These are phyloP conservation scores for Ashinkailepas kermadecensis DNA, from an alignment of 2,888 invertebrate genomes.

Conservation along the genomic window DNA sequence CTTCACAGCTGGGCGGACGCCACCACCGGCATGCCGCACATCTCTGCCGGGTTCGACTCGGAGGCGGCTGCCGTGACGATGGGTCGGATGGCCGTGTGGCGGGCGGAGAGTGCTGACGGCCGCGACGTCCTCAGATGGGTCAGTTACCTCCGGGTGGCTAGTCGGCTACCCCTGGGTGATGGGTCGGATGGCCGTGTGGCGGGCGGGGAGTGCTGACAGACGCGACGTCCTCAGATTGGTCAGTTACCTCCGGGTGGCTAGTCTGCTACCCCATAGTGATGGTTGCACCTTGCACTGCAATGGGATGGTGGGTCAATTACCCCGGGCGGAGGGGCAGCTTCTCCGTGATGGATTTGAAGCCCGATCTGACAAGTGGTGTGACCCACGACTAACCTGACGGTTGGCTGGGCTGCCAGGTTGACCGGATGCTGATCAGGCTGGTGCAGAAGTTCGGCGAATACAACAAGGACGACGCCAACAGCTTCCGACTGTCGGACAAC, in stretches of 20 bases:
- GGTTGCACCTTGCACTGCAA: constrained; percentile 39
- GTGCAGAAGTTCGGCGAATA: constrained; percentile 99
- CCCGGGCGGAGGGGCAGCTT: neutral
- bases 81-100: constrained; percentile 91
- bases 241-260: constrained; percentile 54
- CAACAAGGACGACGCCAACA: constrained; percentile 92
- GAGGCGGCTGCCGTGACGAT: constrained; percentile 96
- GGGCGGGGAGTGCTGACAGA: constrained; percentile 85
- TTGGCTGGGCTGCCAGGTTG: constrained; percentile 47
- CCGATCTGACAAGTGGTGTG: too few relatives aligned
- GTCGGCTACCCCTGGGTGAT: constrained; percentile 46
- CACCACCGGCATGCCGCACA: constrained; percentile 68
- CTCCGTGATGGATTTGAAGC: too few relatives aligned
- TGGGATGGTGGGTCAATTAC: neutral
- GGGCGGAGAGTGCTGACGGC: constrained; percentile 85
- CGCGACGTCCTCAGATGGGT: constrained; percentile 96
- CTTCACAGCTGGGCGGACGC: constrained; percentile 85
- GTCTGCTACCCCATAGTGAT: constrained; percentile 94
- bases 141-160: neutral
- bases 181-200: constrained; percentile 91
- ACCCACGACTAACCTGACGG: too few relatives aligned
- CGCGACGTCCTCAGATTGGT: constrained; percentile 95
- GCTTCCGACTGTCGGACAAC: constrained; percentile 90
- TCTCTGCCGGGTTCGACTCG: constrained; percentile 93
- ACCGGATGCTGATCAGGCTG: constrained; percentile 92